Conservation (phyloP, 2,888 invertebrate genomes). For the Onchidella celtica region DNA sequence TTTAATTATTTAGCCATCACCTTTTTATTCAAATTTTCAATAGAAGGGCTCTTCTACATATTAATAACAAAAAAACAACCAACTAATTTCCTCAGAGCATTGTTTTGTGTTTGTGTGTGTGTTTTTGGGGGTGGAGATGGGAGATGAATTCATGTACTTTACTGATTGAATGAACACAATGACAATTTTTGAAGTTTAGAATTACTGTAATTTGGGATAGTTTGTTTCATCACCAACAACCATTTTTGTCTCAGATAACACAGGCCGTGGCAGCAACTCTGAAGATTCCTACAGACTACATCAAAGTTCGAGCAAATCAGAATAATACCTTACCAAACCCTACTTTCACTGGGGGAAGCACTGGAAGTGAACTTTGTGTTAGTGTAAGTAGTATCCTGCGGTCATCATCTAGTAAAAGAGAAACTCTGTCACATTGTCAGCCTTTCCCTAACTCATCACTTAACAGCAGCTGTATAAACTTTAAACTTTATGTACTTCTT, state of each 20-base stretch:
- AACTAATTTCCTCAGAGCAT: not conserved
- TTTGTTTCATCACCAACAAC: too few species aligned
- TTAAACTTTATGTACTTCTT: too few species aligned
- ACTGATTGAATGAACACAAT: not conserved
- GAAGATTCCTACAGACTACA: constrained; percentile 83
- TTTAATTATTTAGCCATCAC: too few species aligned
- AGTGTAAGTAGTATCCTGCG: not conserved
- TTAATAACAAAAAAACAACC: too few species aligned
- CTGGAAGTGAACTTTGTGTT: constrained; percentile 83
- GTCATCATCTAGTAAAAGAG: not conserved
- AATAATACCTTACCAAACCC: constrained; percentile 84
- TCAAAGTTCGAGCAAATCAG: constrained; percentile 85
- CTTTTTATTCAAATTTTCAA: too few species aligned
- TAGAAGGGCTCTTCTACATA: too few species aligned
- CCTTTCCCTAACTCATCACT: too few species aligned
- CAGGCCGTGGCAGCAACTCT: constrained; percentile 56
- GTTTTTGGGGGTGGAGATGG: not conserved
- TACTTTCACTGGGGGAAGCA: constrained; percentile 84
- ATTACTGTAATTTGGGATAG: too few species aligned
- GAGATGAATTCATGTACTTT: too few species aligned
- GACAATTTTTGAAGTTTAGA: too few species aligned
- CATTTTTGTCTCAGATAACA: constrained; percentile 46
- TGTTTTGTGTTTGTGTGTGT: not conserved
- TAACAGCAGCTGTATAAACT: too few species aligned
- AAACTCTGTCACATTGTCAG: too few species aligned